Evolutionary conservation across 2,888 invertebrate species (phyloP).

Genomic region (Volucella bombylans): DNA sequence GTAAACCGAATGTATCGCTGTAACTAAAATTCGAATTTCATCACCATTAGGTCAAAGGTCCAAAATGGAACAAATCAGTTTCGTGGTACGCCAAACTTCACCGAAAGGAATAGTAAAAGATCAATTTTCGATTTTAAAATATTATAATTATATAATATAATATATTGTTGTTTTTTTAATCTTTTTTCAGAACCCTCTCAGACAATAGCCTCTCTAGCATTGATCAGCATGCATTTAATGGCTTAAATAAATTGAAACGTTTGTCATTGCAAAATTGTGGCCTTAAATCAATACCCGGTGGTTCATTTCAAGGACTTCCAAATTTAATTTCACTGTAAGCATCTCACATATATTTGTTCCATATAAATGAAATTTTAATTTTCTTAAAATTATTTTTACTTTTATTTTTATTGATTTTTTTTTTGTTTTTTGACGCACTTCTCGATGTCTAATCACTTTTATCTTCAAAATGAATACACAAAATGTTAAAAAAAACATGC

Average conservation of each 20-base stretch:
- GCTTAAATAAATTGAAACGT: slow-evolving; percentile 82
- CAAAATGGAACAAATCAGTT: too few relatives aligned
- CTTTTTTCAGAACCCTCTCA: slow-evolving; percentile 85
- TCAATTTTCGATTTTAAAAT: too few relatives aligned
- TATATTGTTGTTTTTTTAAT: slow-evolving; percentile 2
- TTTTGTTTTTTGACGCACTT: slow-evolving; percentile 53
- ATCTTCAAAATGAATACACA: slow-evolving; percentile 39
- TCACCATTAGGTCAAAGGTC: too few relatives aligned
- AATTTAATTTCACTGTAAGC: slow-evolving; percentile 82
- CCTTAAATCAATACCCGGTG: slow-evolving; percentile 81
- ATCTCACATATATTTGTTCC: background rate
- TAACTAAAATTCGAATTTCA: too few relatives aligned
- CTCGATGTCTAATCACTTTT: slow-evolving; percentile 60
- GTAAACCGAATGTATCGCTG: too few relatives aligned
- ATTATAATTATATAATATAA: too few relatives aligned
- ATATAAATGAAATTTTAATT: slow-evolving; percentile 2
- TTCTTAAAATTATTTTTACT: slow-evolving; percentile 14
- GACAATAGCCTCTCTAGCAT: slow-evolving; percentile 89
- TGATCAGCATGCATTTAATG: slow-evolving; percentile 86
- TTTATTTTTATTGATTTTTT: slow-evolving; percentile 31
- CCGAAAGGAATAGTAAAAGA: too few relatives aligned
- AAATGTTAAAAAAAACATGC: slow-evolving; percentile 31
- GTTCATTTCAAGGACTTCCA: slow-evolving; percentile 81
- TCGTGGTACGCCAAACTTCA: too few relatives aligned
- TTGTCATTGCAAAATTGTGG: slow-evolving; percentile 83